Base-by-base conservation (phyloP, 2,113 vertebrate species). In the Hemicordylus capensis region DNA sequence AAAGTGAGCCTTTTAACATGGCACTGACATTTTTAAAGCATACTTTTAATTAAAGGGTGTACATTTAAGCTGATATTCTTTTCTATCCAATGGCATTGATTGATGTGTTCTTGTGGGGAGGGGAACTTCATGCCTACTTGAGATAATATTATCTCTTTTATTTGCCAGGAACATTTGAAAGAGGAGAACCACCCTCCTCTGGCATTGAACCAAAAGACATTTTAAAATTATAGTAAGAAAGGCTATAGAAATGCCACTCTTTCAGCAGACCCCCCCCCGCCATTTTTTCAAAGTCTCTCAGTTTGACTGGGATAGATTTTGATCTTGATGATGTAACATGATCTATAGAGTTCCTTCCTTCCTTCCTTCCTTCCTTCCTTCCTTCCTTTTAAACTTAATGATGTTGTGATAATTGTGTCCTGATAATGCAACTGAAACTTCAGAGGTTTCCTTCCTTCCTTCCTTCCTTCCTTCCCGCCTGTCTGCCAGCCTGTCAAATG, bases 101-200 rank as follows among this genome's bases (percentile, higher is more conserved):
- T 80, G 88, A 31, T 76, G 24, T 54, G 34, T 66, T 66, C 12
- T n/a, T 64, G 37, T 28, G 56, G 82, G 82, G 73, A 72, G 84
- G 88, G 72, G 2, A 22, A n/a, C 82, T 85, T 91, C 81, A 44
- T 85, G 64, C 89, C 89, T 87, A 90, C 88, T 85, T 89, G 87
- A 90, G 82, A 90, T 91, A 92, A 90, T 85, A 89, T 19, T 94
- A 86, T 93, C 1, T 78, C 86, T 84, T 84, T 22, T 56, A n/a
- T 2, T 4, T 54, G 51, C 74, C 66, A 81, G 70, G 31, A 14
- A 51, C 20, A 19, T 89, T 80, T 19, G 84, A 61, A 54, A 66
- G 17, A 67, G 75, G 11, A 84, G 31, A 88, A 31, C 31, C 76
- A 83, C 12, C 81, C 66, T n/a, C 44, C 59, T 56, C 85, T 87